phyloP scores from a whole-genome alignment of 1,140 invertebrate species.

The Scaptomyza pallida region DNA sequence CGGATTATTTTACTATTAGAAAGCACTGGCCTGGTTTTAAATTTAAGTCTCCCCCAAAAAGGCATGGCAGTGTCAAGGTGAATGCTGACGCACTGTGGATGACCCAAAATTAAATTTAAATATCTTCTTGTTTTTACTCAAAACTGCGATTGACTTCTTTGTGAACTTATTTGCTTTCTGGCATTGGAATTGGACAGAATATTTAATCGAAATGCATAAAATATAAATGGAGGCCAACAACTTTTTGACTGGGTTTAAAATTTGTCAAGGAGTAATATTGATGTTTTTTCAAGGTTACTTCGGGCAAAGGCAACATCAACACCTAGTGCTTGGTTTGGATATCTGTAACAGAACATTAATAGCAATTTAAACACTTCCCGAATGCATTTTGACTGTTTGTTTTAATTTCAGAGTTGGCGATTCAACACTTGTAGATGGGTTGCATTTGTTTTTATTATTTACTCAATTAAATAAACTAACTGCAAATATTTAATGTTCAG shows the following conservation, averaged over 20 bases:
- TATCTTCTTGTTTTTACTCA: background rate
- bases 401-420: background rate
- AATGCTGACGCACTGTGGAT: conserved; percentile 48
- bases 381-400: background rate
- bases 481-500: no score
- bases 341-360: background rate
- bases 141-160: no score
- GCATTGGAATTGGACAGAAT: no score
- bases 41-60: background rate
- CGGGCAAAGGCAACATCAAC: background rate
- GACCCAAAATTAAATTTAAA: background rate
- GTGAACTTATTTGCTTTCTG: no score
- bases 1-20: conserved; percentile 57
- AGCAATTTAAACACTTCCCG: no score
- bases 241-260: no score
- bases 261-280: background rate
- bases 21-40: conserved; percentile 29
- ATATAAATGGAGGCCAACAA: background rate
- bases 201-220: no score
- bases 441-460: no score
- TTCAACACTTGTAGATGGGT: background rate
- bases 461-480: no score
- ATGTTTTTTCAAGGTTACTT: no score
- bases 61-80: conserved; percentile 51
- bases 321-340: background rate